Evolutionary conservation across 2,888 invertebrate genomes (phyloP).

Genomic region (Agrochola lota): DNA sequence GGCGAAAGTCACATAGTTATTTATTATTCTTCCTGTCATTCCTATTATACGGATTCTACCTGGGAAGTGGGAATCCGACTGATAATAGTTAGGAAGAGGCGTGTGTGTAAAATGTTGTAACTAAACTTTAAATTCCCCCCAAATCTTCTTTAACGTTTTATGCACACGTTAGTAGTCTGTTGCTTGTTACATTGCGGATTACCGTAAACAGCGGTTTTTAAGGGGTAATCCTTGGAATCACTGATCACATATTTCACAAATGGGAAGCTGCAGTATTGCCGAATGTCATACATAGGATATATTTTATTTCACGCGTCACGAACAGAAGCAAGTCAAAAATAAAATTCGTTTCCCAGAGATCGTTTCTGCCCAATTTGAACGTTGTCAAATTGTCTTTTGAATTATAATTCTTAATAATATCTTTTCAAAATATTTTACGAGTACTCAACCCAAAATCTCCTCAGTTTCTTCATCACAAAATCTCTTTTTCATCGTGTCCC

Average conservation of each 20-base stretch:
- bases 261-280: no score
- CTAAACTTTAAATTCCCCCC: neutral
- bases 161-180: neutral
- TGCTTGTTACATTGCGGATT: no score
- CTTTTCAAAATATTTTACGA: neutral
- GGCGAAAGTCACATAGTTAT: neutral
- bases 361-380: neutral
- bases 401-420: neutral
- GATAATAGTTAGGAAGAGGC: neutral
- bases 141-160: neutral
- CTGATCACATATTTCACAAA: no score
- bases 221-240: no score
- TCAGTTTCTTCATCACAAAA: conserved; percentile 63
- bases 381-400: neutral
- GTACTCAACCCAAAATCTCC: conserved; percentile 60
- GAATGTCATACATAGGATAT: no score
- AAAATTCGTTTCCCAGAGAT: neutral
- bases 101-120: neutral
- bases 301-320: no score
- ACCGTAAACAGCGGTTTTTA: no score
- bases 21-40: neutral
- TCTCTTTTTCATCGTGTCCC: conserved; percentile 74
- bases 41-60: neutral
- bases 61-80: neutral
- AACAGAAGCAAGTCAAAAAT: neutral